Evolutionary conservation across 1,140 invertebrate genomes (phyloP).

Genomic region (Aporrectodea caliginosa): DNA sequence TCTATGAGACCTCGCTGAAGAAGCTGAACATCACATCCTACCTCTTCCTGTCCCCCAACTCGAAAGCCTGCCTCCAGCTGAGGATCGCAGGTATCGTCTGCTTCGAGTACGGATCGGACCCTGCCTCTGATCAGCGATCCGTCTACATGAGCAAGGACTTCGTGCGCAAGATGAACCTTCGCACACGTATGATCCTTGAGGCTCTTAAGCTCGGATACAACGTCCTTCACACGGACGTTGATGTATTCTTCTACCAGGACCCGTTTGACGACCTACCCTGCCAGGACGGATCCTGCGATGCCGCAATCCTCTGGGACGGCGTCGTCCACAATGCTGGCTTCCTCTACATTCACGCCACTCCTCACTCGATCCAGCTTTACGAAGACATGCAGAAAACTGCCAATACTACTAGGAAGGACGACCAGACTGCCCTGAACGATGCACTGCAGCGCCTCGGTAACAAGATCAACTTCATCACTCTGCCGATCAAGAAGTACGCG

Average conservation of each 20-base stretch:
- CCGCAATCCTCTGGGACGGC: conserved; percentile 20
- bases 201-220: not conserved
- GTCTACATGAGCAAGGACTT: not conserved
- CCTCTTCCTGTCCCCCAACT: not conserved
- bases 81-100: not conserved
- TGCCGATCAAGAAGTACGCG: not conserved
- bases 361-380: not conserved
- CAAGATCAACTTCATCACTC: not conserved
- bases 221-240: conserved; percentile 20
- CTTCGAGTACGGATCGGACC: conserved; percentile 15
- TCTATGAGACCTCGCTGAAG: not conserved
- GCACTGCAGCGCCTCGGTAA: not conserved
- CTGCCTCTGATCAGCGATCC: conserved; percentile 8
- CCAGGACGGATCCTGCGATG: not conserved
- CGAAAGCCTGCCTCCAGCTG: not conserved
- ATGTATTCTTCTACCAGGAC: conserved; percentile 9
- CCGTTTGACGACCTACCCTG: no score
- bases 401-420: not conserved
- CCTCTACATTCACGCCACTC: conserved; percentile 15
- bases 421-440: conserved; percentile 1
- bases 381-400: not conserved
- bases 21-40: conserved; percentile 4
- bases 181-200: conserved; percentile 18
- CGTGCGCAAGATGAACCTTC: conserved; percentile 19
- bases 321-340: conserved; percentile 26